Evolutionary conservation across 2,888 invertebrate species (phyloP), one percentile per base, ranked within the genome.

Genomic region (Lingula anatina): DNA sequence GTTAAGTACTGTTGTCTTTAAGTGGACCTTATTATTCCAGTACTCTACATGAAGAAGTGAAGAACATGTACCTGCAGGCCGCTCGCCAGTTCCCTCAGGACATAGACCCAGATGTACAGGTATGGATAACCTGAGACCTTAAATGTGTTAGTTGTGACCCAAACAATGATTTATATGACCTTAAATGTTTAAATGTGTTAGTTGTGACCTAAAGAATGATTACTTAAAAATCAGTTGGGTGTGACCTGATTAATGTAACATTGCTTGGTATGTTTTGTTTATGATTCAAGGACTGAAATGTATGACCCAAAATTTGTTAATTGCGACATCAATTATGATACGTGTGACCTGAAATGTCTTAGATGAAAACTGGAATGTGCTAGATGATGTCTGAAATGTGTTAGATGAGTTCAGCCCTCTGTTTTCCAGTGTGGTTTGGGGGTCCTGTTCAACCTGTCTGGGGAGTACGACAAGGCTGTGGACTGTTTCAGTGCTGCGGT

Each of bases 401-500:
- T 7, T 43, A 43, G 7, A 24, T 7, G 5, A 37, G 20, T 45
- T 26, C 25, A 24, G 24, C 23, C 21, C 23, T 44, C 35, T 26
- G 27, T 31, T 27, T 56, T 57, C 5, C 60, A 77, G 78, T 88
- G 89, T 80, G 94, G 92, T 43, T 81, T 99, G 18, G 96, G 96
- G 2, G 92, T 99, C 18, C 82, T 99, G 35, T 96, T 95, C 70
- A 96, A 96, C 78, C 83, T 97, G 37, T 89, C 89, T 37, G 88
- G 88, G 23, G 95, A 99, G 71, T 95, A 89, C 78, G 89, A 92
- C 62, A 93, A 95, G 79, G 99, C 99, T 15, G 89, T 89, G 1
- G 97, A 99, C 78, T 99, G 96, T 77, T 95, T 97, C 74, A 85
- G 85, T 65, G 84, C 93, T 37, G 96, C 96, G 0, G 78, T 99